These are phyloP conservation scores for Synanthedon tipuliformis DNA, from an alignment of 2,888 invertebrate species.

Conservation along the genomic window DNA sequence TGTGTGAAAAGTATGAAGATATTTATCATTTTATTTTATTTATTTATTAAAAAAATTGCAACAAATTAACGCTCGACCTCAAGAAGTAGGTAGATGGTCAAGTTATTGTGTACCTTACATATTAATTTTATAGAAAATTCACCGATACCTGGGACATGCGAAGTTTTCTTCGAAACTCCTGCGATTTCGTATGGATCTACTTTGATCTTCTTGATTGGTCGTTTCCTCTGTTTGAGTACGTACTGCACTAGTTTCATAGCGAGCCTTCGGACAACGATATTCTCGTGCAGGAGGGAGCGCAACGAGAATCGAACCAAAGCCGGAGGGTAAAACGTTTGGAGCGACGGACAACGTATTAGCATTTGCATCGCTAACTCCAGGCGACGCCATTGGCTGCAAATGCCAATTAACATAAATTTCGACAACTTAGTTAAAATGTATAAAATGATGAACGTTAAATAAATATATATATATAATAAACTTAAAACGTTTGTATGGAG, in stretches of 20 bases:
- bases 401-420: too few species aligned
- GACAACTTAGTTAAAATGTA: too few species aligned
- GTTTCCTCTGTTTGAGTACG: slow-evolving; percentile 79
- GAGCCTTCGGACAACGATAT: slow-evolving; percentile 82
- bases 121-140: too few species aligned
- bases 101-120: too few species aligned
- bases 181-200: slow-evolving; percentile 69
- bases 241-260: slow-evolving; percentile 73
- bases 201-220: slow-evolving; percentile 69
- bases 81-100: too few species aligned
- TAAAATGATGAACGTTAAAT: too few species aligned
- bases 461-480: too few species aligned
- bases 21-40: too few species aligned
- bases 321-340: slow-evolving; percentile 75
- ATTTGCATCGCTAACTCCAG: slow-evolving; percentile 80
- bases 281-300: slow-evolving; percentile 78
- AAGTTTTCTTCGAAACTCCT: slow-evolving; percentile 32
- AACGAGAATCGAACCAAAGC: slow-evolving; percentile 74
- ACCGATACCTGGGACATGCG: slow-evolving; percentile 39
- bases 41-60: too few species aligned
- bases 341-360: slow-evolving; percentile 77
- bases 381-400: slow-evolving; percentile 83
- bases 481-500: too few species aligned
- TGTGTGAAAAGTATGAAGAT: too few species aligned
- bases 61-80: too few species aligned